Evolutionary conservation across 2,113 vertebrate species (phyloP).

Genomic region (Ctenomys sociabilis): DNA sequence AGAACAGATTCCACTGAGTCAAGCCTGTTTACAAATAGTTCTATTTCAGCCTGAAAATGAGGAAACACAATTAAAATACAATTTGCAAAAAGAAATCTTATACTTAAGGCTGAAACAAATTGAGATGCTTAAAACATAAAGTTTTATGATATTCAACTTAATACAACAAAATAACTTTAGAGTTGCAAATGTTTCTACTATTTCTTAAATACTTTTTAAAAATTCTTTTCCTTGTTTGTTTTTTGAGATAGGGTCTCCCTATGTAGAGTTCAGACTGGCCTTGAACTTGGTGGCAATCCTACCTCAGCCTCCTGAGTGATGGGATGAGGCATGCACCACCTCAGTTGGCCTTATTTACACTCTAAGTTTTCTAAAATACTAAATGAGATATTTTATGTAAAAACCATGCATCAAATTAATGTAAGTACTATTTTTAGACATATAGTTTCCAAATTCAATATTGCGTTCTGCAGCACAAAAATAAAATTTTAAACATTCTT

Average conservation of each 20-base stretch:
- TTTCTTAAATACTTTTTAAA: background rate
- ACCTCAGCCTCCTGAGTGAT: background rate
- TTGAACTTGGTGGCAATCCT: background rate
- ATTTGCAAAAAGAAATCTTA: background rate
- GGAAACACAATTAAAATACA: slow-evolving; percentile 71
- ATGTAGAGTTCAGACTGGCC: background rate
- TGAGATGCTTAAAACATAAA: slow-evolving; percentile 29
- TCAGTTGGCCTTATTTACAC: background rate
- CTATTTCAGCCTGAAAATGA: slow-evolving; percentile 89
- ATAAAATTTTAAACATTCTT: background rate
- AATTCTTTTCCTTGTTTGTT: background rate
- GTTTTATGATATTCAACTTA: background rate
- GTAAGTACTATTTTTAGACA: background rate
- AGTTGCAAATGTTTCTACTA: background rate
- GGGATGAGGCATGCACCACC: background rate
- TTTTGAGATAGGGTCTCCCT: background rate
- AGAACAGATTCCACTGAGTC: slow-evolving; percentile 99
- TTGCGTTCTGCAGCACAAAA: slow-evolving; percentile 24
- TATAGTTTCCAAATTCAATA: slow-evolving; percentile 11
- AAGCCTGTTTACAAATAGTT: slow-evolving; percentile 98
- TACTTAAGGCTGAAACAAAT: slow-evolving; percentile 15
- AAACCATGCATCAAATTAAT: slow-evolving; percentile 36
- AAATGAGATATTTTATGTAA: slow-evolving; percentile 20
- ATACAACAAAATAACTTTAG: slow-evolving; percentile 21
- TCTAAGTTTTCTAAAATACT: slow-evolving; percentile 44